These are phyloP conservation scores for Acrobeloides nanus DNA, from an alignment of 2,888 invertebrate species.

Conservation along the genomic window DNA sequence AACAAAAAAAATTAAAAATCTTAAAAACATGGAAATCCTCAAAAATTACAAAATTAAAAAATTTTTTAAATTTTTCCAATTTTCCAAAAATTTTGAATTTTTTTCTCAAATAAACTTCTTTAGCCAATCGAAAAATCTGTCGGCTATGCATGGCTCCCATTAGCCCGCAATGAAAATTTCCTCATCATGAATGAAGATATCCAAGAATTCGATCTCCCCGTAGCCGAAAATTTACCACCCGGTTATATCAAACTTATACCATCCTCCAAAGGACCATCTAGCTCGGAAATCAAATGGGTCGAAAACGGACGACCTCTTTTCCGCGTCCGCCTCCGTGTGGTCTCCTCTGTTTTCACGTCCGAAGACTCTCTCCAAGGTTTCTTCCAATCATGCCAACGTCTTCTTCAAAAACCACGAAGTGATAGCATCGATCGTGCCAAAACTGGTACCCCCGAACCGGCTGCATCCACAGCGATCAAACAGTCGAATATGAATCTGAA, in stretches of 20 bases:
- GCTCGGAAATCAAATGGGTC: slow-evolving; percentile 82
- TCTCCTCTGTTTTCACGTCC: slow-evolving; percentile 77
- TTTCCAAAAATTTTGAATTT: background rate
- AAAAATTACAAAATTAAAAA: slow-evolving; percentile 10
- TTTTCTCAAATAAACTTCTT: too few species aligned
- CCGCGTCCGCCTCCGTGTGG: slow-evolving; percentile 71
- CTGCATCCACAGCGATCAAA: too few species aligned
- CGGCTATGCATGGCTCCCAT: slow-evolving; percentile 86
- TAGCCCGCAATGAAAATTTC: slow-evolving; percentile 68
- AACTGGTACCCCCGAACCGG: too few species aligned
- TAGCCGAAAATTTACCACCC: slow-evolving; percentile 77
- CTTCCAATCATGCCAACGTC: slow-evolving; percentile 64
- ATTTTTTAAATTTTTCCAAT: background rate
- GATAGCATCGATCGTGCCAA: background rate
- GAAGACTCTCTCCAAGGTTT: slow-evolving; percentile 51
- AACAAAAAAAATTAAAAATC: too few species aligned
- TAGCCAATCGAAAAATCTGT: slow-evolving; percentile 62
- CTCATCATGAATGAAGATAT: slow-evolving; percentile 60
- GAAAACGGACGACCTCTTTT: slow-evolving; percentile 83
- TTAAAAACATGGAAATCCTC: background rate
- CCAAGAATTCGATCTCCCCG: slow-evolving; percentile 66
- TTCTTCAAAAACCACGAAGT: slow-evolving; percentile 8
- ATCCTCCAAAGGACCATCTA: slow-evolving; percentile 64
- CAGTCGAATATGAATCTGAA: too few species aligned
- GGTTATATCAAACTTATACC: slow-evolving; percentile 84